Evolutionary conservation across 1,140 invertebrate species (phyloP).

Genomic region (Saccostrea echinata): DNA sequence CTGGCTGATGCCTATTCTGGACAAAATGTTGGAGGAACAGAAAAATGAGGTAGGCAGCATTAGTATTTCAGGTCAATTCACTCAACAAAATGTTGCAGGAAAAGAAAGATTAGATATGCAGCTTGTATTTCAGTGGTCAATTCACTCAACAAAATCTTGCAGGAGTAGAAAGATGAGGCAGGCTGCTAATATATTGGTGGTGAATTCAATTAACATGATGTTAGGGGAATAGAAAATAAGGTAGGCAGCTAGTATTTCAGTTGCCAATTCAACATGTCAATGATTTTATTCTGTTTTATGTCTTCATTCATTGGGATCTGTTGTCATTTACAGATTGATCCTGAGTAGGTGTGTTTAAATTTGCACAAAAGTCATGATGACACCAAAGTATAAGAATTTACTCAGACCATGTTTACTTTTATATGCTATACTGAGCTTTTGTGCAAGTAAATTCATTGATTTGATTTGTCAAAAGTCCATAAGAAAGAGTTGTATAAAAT

Average conservation of each 20-base stretch:
- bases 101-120: neutral
- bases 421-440: conserved; percentile 20
- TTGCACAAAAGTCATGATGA: conserved; percentile 5
- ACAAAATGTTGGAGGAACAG: conserved; percentile 95
- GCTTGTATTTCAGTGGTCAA: no score
- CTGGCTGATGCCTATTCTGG: conserved; percentile 97
- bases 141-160: no score
- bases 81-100: neutral
- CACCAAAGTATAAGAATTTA: neutral
- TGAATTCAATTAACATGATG: no score
- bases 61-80: no score
- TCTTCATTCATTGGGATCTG: neutral
- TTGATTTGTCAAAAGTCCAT: neutral
- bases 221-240: no score
- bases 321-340: neutral
- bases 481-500: neutral
- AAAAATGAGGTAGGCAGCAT: conserved; percentile 80
- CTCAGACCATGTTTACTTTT: neutral
- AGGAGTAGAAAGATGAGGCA: no score
- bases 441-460: neutral
- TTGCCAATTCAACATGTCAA: no score
- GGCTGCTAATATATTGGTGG: no score
- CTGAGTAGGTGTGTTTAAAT: neutral
- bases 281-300: no score
- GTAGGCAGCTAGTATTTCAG: no score